Base-by-base conservation (phyloP, 2,113 vertebrate species). In the Pangasianodon hypophthalmus region DNA sequence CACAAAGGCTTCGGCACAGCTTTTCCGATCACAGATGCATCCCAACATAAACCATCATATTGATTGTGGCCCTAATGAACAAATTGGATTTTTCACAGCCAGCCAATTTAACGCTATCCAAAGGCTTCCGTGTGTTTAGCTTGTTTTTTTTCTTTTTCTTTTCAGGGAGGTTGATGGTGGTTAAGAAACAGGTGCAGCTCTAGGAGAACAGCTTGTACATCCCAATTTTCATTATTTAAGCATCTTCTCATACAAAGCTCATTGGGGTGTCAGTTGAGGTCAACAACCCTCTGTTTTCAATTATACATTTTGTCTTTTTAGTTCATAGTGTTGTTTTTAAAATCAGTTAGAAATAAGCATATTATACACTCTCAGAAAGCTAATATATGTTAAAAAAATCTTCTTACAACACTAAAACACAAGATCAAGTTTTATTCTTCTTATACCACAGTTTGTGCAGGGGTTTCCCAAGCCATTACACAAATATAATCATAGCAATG, bases 81-180 rank as follows among this genome's bases (percentile, higher is more conserved):
- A 93, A 91, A 92, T 92, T 91, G 93, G 93, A 93, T 91, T 91
- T 93, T 92, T 92, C 89, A 91, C 93, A 91, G 91, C 82, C 87
- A 82, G 90, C 85, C 87, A 92, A 91, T 92, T 92, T 89, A 89
- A 88, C 80, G 89, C 90, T 91, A 91, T 93, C 88, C 85, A 81
- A 88, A 87, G 80, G 88, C 91, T 92, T 92, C 86, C 85, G 52
- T 90, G 67, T 88, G 87, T 89, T 92, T 93, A 89, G 56, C 82
- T 60, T 58, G 19, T 56, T 24, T 83, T 41, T 32, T 54, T 0
- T n/a, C 3, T 4, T 4, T 1, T 0, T 1, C 5, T 54, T 54
- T 82, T 4, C 29, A 8, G 41, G 9, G 54, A 37, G 50, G 73
- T 29, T 19, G 60, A 80, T 41, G 85, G 67, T 48, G 79, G 83